Evolutionary conservation across 1,140 invertebrate genomes (phyloP), one percentile per base, ranked within the genome.

Genomic region (Triops longicaudatus): DNA sequence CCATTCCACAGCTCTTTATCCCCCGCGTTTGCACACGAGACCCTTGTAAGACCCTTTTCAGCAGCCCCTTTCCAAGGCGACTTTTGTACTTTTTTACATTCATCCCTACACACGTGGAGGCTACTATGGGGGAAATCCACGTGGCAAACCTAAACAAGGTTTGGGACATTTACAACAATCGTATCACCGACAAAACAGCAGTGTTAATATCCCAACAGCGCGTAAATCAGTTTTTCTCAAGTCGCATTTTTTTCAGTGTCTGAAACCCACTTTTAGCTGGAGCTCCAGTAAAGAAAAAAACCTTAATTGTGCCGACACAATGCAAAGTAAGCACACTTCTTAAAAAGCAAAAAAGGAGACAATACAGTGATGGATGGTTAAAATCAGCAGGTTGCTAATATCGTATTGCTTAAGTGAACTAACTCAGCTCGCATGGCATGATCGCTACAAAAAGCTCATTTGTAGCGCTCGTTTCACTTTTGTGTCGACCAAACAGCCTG

Each of bases 351-450:
- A 63, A 63, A 63, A 22, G 0, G 50, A 17, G 17, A 22, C 14
- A 63, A 63, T 63, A 14, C 10, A 63, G 17, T 63, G 50, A 63
- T 63, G 50, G 50, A 63, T 63, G 50, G 50, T 63, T 63, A 63
- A 63, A 63, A 63, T 63, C 50, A 63, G 50, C 50, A 63, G 50
- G 50, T 63, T 63, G 50, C 50, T 63, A 63, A 63, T 63, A 63
- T 63, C 50, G 14, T 63, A 63, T 63, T 63, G 50, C 50, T 63
- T 63, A 63, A 63, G 50, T 63, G 50, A 63, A 63, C 50, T 63
- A 63, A 63, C 50, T 63, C 50, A 63, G 50, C 50, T 63, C 50
- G 50, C 11, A 63, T 63, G 50, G 50, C 50, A 22, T 63, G 50
- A 63, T 63, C 3, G 50, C 50, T 63, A 63, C 50, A 63, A 63